Evolutionary conservation across 2,797 vertebrate genomes (phyloP).

Genomic region (Artibeus jamaicensis): DNA sequence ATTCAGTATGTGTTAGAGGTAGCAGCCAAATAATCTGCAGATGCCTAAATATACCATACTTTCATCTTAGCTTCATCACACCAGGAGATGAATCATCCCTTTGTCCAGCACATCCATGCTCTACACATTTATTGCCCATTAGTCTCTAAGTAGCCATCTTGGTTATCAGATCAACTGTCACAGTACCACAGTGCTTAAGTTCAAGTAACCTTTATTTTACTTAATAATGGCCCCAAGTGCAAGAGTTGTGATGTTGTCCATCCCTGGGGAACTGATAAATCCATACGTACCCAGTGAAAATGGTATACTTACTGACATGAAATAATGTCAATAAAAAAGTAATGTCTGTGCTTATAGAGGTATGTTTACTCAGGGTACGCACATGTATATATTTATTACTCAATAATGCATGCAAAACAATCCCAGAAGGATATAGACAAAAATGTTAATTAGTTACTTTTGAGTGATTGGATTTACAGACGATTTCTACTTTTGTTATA

Average conservation of each 20-base stretch:
- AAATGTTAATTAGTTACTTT: background rate
- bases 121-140: background rate
- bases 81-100: background rate
- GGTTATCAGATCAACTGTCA: background rate
- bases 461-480: background rate
- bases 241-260: background rate
- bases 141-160: background rate
- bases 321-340: background rate
- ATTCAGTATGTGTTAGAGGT: background rate
- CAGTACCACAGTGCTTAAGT: background rate
- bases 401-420: constrained; percentile 7
- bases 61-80: background rate
- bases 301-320: background rate
- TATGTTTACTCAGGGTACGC: background rate
- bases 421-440: background rate
- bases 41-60: background rate
- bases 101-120: background rate
- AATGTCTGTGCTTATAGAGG: background rate
- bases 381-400: background rate
- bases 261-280: background rate
- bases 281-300: background rate
- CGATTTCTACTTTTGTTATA: background rate
- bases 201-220: background rate
- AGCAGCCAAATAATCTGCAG: background rate
- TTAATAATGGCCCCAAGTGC: background rate